phyloP scores from a whole-genome alignment of 2,113 vertebrate species.

The Pachycephala philippinensis region DNA sequence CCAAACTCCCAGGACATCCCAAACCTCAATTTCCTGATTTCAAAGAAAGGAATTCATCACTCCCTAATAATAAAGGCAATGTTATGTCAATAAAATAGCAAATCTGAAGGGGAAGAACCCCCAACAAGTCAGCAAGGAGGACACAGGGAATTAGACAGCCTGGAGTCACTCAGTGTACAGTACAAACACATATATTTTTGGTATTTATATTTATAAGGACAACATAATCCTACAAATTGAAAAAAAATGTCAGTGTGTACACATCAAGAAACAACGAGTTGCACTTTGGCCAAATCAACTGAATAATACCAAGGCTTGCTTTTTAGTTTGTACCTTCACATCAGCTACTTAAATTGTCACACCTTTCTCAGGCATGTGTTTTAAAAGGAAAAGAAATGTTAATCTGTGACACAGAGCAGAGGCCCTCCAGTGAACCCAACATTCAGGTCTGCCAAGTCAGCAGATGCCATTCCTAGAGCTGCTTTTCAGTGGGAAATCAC shows the following conservation, averaged over 20 bases:
- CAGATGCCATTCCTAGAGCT: background rate
- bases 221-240: background rate
- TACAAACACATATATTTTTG: background rate
- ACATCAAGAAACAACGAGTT: background rate
- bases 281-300: background rate
- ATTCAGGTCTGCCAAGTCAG: background rate
- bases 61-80: background rate
- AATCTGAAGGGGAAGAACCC: background rate
- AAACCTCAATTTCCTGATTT: background rate
- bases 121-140: background rate
- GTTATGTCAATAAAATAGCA: background rate
- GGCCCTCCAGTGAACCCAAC: background rate
- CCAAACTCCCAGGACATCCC: background rate
- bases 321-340: background rate
- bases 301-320: background rate
- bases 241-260: background rate
- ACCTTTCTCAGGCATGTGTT: background rate
- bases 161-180: background rate
- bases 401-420: background rate
- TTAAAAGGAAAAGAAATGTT: background rate
- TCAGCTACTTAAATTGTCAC: background rate
- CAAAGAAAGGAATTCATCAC: background rate
- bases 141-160: background rate
- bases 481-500: background rate
- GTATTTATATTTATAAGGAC: background rate